These are phyloP conservation scores for Rhadina sibilatrix DNA, from an alignment of 2,113 vertebrate genomes.

Conservation along the genomic window DNA sequence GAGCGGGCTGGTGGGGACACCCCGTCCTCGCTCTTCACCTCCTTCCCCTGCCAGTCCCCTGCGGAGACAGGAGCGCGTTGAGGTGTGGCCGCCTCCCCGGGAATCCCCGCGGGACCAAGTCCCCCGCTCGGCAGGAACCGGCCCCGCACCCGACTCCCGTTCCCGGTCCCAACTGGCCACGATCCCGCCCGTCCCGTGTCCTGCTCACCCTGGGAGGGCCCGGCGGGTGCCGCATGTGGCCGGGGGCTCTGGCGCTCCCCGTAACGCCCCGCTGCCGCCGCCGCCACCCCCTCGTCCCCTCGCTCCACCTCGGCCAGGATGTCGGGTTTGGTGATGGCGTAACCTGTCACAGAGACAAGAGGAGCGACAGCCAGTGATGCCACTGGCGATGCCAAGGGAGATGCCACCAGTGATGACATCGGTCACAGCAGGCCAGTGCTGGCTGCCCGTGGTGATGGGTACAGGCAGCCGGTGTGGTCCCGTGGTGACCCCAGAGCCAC, in stretches of 20 bases:
- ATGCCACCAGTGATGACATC: not conserved
- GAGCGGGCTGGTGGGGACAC: not conserved
- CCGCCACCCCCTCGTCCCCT: not conserved
- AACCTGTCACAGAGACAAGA: not conserved
- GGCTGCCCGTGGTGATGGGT: too few species aligned
- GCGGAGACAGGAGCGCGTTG: not conserved
- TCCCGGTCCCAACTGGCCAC: not conserved
- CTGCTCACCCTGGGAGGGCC: not conserved
- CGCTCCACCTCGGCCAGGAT: slow-evolving; percentile 52
- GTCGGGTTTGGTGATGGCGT: slow-evolving; percentile 20
- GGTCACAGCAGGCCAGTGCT: accelerated
- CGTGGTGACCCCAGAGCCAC: not conserved
- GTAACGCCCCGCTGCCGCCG: not conserved
- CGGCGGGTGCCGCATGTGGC: accelerated
- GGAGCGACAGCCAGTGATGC: not conserved
- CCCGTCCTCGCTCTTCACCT: slow-evolving; percentile 10
- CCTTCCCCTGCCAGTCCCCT: not conserved
- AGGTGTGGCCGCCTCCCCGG: not conserved
- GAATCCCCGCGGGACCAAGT: not conserved
- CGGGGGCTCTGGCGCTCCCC: not conserved
- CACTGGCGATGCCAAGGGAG: accelerated
- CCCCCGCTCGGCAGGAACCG: accelerated
- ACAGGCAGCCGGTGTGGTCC: not conserved
- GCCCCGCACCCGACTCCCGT: accelerated
- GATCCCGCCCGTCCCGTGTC: not conserved